These are phyloP conservation scores for Vanessa cardui DNA, from an alignment of 2,888 invertebrate species.

Conservation along the genomic window DNA sequence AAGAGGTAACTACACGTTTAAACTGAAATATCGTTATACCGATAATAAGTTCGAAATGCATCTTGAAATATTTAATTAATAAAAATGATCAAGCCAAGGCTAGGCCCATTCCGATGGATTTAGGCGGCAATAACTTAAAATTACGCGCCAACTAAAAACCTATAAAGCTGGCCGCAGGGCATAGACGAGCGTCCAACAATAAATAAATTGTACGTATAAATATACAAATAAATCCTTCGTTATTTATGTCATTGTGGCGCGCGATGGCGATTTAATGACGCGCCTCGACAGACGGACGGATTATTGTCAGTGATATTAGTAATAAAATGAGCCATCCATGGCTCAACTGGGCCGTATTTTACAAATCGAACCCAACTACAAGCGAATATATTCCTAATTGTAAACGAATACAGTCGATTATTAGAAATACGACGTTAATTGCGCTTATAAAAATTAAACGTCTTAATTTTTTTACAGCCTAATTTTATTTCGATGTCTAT, in stretches of 20 bases:
- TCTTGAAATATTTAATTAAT: slow-evolving; percentile 1
- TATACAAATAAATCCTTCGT: slow-evolving; percentile 64
- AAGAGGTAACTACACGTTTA: too few relatives aligned
- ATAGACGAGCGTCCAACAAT: slow-evolving; percentile 44
- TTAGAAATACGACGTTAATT: slow-evolving; percentile 21
- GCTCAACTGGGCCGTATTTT: slow-evolving; percentile 28
- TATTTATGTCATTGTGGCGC: slow-evolving; percentile 64
- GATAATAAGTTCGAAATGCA: too few relatives aligned
- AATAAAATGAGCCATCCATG: slow-evolving; percentile 29
- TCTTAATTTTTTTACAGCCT: slow-evolving; percentile 36
- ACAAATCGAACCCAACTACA: slow-evolving; percentile 15
- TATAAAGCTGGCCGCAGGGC: slow-evolving; percentile 48
- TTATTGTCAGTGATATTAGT: slow-evolving; percentile 54
- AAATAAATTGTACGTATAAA: slow-evolving; percentile 57
- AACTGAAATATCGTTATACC: too few relatives aligned
- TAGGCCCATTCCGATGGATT: not conserved
- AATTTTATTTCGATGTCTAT: slow-evolving; percentile 27
- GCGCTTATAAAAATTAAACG: slow-evolving; percentile 35
- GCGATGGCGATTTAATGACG: slow-evolving; percentile 68
- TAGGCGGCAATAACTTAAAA: slow-evolving; percentile 27
- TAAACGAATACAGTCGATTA: not conserved
- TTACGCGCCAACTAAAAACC: slow-evolving; percentile 33
- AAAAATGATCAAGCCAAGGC: not conserved
- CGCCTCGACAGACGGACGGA: slow-evolving; percentile 56
- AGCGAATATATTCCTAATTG: not conserved